phyloP scores from a whole-genome alignment of 2,888 invertebrate species.

The Synanthedon myopaeformis region DNA sequence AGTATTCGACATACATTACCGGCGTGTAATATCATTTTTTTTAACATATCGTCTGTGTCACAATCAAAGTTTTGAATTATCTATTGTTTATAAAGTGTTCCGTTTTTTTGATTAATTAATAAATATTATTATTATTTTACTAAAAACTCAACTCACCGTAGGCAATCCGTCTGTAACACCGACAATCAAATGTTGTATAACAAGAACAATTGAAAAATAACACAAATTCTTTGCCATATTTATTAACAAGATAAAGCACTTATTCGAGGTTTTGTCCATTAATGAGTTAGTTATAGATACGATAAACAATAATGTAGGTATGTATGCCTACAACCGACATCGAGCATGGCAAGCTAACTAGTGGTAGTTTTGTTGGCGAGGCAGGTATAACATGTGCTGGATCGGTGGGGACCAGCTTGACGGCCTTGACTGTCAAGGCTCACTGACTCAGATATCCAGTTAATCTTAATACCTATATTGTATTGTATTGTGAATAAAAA shows the following conservation, averaged over 20 bases:
- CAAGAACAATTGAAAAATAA: constrained; percentile 31
- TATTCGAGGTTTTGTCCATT: no score
- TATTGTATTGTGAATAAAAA: no score
- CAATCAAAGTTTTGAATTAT: no score
- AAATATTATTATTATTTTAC: neutral
- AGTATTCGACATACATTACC: no score
- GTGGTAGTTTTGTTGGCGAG: constrained; percentile 3
- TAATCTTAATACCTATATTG: neutral
- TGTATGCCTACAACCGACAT: neutral
- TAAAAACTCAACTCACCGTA: constrained; percentile 27
- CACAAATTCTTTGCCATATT: constrained; percentile 22
- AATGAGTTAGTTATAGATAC: no score
- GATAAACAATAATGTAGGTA: no score
- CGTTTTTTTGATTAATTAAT: neutral
- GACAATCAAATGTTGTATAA: constrained; percentile 28
- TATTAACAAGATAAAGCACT: neutral
- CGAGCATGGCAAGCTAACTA: constrained; percentile 6
- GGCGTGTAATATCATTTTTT: no score
- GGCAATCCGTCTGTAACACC: constrained; percentile 29
- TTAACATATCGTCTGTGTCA: no score
- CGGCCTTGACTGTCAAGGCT: constrained; percentile 53
- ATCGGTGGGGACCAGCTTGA: constrained; percentile 25
- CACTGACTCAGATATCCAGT: constrained; percentile 37
- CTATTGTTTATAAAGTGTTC: no score
- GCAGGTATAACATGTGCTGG: constrained; percentile 3